Evolutionary conservation across 2,797 vertebrate genomes (phyloP).

Genomic region (Otolemur crassicaudatus): DNA sequence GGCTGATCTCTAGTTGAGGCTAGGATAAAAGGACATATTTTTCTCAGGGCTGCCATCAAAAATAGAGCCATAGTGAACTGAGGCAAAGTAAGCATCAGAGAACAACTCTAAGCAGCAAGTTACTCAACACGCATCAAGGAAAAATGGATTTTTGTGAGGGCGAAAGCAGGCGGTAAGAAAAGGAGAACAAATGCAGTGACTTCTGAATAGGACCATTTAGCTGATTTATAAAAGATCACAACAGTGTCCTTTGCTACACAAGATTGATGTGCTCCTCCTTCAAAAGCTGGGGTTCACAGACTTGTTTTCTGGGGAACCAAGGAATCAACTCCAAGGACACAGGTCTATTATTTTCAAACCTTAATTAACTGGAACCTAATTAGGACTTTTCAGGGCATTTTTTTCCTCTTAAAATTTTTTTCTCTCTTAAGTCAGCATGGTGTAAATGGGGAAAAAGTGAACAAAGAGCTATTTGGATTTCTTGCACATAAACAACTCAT

Average conservation of each 20-base stretch:
- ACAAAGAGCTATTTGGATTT: conserved; percentile 36
- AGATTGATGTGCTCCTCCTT: background rate
- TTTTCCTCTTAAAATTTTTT: background rate
- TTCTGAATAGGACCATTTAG: background rate
- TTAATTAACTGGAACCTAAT: conserved; percentile 76
- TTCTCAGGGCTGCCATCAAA: conserved; percentile 41
- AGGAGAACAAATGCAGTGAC: background rate
- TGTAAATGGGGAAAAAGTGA: background rate
- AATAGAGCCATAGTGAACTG: background rate
- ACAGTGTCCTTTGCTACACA: background rate
- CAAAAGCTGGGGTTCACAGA: background rate
- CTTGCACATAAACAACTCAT: background rate
- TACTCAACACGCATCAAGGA: background rate
- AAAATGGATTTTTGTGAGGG: conserved; percentile 28
- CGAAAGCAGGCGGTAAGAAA: background rate
- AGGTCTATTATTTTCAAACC: conserved; percentile 66
- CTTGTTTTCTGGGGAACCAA: conserved; percentile 49
- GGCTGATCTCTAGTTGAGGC: background rate
- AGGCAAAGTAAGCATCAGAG: conserved; percentile 33
- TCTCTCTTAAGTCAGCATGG: conserved; percentile 49
- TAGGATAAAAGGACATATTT: background rate
- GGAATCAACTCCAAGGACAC: conserved; percentile 46
- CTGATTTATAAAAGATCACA: background rate
- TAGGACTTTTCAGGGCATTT: conserved; percentile 56
- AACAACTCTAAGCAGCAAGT: conserved; percentile 3